Percentiles rank a stretch among this genome's conserved stretches.
phyloP scores from a whole-genome alignment of 2,113 vertebrate species.

The Promerops cafer region DNA sequence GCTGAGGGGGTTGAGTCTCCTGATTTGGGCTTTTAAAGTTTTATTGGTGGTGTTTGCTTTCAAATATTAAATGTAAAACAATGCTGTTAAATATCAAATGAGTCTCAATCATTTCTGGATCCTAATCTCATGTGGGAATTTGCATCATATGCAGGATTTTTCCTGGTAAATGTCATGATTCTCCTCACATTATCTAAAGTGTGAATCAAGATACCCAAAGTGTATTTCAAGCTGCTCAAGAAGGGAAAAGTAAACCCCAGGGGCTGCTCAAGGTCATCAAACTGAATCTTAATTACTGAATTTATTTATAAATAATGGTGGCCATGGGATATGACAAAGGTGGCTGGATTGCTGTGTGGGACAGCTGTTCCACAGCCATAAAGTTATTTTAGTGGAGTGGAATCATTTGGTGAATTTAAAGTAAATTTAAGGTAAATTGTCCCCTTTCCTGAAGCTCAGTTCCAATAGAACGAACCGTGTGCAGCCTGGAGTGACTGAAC shows the following conservation, averaged over 20 bases:
- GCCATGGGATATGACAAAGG: fast-evolving
- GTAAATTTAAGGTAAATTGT: not conserved
- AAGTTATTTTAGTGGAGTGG: not conserved
- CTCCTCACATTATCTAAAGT: not conserved
- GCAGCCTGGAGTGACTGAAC: not conserved
- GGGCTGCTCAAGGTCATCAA: not conserved
- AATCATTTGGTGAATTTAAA: not conserved
- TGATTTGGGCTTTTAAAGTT: not conserved
- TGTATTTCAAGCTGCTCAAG: not conserved
- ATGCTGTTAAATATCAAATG: not conserved
- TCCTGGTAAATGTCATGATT: not conserved
- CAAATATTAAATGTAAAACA: not conserved
- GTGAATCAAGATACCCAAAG: not conserved
- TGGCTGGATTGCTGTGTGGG: fast-evolving
- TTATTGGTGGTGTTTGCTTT: not conserved
- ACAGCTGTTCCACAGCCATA: not conserved
- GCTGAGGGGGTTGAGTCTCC: not conserved
- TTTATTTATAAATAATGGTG: not conserved
- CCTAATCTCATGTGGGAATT: not conserved
- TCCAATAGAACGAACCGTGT: fast-evolving
- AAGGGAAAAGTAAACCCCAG: not conserved
- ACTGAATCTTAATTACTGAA: not conserved
- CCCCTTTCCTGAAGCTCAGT: not conserved
- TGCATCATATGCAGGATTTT: not conserved
- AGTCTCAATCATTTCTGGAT: not conserved